Percentiles rank a stretch among this genome's conserved stretches.
Conservation (phyloP, 1,140 invertebrate species). For the Andricus grossulariae region DNA sequence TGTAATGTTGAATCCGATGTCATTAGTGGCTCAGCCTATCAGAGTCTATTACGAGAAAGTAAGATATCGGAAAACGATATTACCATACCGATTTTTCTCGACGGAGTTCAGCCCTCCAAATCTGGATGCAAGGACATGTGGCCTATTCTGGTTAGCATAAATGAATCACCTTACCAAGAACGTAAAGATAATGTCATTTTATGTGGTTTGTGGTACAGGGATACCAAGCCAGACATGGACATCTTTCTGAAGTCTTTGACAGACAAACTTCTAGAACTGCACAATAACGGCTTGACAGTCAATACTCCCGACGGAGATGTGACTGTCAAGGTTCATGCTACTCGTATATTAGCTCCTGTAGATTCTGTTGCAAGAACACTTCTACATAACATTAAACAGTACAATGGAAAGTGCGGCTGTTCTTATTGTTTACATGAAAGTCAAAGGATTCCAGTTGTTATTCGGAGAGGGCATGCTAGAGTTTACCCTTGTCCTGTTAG, state of each 20-base stretch:
- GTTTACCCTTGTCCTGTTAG: constrained; percentile 13
- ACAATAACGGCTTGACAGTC: constrained; percentile 35
- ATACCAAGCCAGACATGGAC: constrained; percentile 15
- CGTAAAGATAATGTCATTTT: constrained; percentile 42
- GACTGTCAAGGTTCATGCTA: constrained; percentile 38
- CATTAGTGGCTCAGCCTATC: background rate
- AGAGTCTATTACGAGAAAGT: background rate
- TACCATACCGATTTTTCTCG: constrained; percentile 36
- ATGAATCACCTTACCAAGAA: constrained; percentile 38
- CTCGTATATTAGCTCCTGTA: constrained; percentile 34
- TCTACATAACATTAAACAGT: constrained; percentile 39
- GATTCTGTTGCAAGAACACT: constrained; percentile 37
- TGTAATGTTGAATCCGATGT: background rate
- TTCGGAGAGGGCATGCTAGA: constrained; percentile 30
- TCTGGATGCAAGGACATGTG: constrained; percentile 24
- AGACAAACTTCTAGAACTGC: constrained; percentile 16
- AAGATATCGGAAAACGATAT: constrained; percentile 37
- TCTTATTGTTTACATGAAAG: constrained; percentile 39
- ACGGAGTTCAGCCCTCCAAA: constrained; percentile 37
- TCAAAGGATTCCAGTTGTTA: constrained; percentile 19
- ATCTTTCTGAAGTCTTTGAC: constrained; percentile 33
- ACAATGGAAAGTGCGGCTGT: constrained; percentile 39
- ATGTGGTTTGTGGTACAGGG: constrained; percentile 40
- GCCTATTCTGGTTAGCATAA: constrained; percentile 36
- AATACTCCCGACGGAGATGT: constrained; percentile 1